A percentile compares a stretch with the other conserved stretches of the same genome.
Conservation (phyloP, 2,888 invertebrate species). For the Eupelmus urozonus region DNA sequence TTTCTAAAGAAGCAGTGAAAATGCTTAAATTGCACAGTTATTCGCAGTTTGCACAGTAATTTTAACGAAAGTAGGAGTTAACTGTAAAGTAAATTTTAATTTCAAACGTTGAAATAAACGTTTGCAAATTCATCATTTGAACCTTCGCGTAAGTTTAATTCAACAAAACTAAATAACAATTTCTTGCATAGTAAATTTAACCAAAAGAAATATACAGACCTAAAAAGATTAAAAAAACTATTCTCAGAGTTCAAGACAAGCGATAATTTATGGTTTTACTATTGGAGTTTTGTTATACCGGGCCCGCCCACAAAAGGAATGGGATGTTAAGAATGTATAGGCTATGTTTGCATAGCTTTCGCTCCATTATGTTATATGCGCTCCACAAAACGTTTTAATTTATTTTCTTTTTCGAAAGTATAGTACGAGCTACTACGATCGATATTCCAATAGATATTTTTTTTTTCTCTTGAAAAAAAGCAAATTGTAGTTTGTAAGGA, state of each 20-base stretch:
- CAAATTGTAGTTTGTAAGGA: no score
- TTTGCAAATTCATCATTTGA: no score
- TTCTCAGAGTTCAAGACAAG: not conserved
- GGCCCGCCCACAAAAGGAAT: slow-evolving; percentile 24
- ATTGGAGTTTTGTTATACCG: not conserved
- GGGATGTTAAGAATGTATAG: not conserved
- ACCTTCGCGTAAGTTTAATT: no score
- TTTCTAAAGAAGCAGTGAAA: slow-evolving; percentile 9
- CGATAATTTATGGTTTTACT: slow-evolving; percentile 33
- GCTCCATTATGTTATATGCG: not conserved
- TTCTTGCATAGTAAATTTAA: no score
- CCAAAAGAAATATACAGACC: no score
- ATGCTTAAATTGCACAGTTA: not conserved
- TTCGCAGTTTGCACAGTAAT: no score
- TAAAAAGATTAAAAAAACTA: no score
- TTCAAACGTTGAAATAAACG: not conserved
- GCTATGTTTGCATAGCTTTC: not conserved
- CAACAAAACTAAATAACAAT: no score
- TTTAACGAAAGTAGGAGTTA: no score
- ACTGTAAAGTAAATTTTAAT: not conserved
- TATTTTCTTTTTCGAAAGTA: slow-evolving; percentile 9
- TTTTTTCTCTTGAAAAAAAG: no score
- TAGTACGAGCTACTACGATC: no score
- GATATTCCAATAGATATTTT: no score
- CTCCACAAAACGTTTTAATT: not conserved